phyloP scores from a whole-genome alignment of 2,113 vertebrate genomes.

The Oryzias curvinotus region DNA sequence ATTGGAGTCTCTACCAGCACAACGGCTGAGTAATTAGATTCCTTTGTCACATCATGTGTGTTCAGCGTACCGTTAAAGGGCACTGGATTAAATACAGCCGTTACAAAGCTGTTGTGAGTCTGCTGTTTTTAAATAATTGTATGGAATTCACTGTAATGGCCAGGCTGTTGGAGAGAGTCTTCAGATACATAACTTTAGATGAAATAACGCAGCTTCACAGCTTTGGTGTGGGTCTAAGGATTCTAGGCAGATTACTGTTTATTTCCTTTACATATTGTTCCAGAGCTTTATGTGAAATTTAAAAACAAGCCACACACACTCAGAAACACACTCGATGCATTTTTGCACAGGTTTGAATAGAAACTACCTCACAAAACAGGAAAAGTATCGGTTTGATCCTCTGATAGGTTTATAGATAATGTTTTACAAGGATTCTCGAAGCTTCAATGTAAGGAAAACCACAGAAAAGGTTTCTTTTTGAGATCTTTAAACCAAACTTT shows the following conservation, averaged over 20 bases:
- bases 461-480: too few species aligned
- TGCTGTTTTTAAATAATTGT: constrained; percentile 54
- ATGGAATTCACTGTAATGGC: constrained; percentile 55
- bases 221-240: constrained; percentile 12
- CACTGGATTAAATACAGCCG: constrained; percentile 60
- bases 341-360: too few species aligned
- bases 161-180: constrained; percentile 39
- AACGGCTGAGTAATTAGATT: constrained; percentile 69
- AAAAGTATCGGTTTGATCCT: too few species aligned
- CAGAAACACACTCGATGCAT: too few species aligned
- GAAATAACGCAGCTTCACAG: constrained; percentile 37
- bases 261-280: too few species aligned
- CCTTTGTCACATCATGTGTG: constrained; percentile 67
- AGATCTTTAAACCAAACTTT: constrained; percentile 1
- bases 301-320: too few species aligned
- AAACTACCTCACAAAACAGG: too few species aligned
- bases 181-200: constrained; percentile 31
- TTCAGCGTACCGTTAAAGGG: constrained; percentile 66
- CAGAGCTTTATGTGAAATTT: too few species aligned
- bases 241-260: background rate
- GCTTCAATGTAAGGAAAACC: too few species aligned
- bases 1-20: constrained; percentile 43
- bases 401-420: too few species aligned
- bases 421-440: too few species aligned
- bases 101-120: constrained; percentile 64